Percentiles rank a stretch among this genome's conserved stretches.
These are phyloP conservation scores for Pampusana beccarii DNA, from an alignment of 2,113 vertebrate genomes.

Conservation along the genomic window DNA sequence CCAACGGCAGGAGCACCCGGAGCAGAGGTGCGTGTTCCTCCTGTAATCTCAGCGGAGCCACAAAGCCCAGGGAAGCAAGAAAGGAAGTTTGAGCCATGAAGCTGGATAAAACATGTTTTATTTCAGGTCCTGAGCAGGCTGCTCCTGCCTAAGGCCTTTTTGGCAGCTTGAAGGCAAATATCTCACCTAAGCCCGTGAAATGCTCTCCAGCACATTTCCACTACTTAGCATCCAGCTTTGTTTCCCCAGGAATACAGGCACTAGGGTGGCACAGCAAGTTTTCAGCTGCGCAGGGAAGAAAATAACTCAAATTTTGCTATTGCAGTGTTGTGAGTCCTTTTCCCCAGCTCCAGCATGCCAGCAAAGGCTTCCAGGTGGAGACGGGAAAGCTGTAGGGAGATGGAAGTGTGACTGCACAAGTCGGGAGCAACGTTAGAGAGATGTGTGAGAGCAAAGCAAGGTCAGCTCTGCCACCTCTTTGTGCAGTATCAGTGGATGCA, in stretches of 20 bases:
- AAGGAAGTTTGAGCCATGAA: background rate
- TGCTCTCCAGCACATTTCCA: background rate
- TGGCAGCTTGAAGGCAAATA: background rate
- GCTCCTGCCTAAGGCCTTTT: background rate
- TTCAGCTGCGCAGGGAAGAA: background rate
- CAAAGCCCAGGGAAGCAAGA: background rate
- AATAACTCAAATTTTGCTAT: rapidly evolving
- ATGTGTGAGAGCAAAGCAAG: background rate
- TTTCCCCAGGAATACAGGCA: background rate
- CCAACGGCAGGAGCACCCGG: background rate
- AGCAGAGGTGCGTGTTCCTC: background rate
- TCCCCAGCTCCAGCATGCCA: background rate
- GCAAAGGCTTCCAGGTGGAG: background rate
- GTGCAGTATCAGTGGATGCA: background rate
- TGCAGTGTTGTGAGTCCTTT: background rate
- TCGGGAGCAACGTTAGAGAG: background rate
- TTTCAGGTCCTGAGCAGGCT: background rate
- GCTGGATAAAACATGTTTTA: background rate
- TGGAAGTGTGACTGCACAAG: background rate
- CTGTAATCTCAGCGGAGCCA: background rate
- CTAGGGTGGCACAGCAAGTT: background rate
- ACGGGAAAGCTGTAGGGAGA: background rate
- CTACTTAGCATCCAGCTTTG: background rate
- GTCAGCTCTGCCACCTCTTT: background rate
- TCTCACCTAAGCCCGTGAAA: background rate